phyloP scores from a whole-genome alignment of 2,888 invertebrate species.

The Atethmia centrago region DNA sequence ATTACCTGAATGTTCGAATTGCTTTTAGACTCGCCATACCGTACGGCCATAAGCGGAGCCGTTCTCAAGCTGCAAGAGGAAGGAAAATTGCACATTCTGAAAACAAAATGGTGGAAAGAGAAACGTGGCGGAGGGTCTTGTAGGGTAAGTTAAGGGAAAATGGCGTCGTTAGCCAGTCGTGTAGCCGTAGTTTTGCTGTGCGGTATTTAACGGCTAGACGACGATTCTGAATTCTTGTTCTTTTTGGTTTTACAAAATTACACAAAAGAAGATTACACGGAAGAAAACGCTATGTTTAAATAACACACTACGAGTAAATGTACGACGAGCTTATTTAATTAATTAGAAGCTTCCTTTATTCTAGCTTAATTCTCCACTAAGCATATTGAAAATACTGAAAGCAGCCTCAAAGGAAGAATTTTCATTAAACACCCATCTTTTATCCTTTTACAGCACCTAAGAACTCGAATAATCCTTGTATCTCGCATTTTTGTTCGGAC shows the following conservation, averaged over 20 bases:
- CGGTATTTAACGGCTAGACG: slow-evolving; percentile 33
- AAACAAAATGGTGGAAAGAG: slow-evolving; percentile 99
- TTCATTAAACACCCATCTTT: slow-evolving; percentile 60
- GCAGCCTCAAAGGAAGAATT: slow-evolving; percentile 58
- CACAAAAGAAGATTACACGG: not conserved
- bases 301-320: not conserved
- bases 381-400: slow-evolving; percentile 40
- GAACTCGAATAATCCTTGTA: slow-evolving; percentile 57
- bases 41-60: slow-evolving; percentile 98
- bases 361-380: slow-evolving; percentile 18
- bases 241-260: not conserved
- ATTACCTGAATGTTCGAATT: slow-evolving; percentile 39
- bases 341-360: slow-evolving; percentile 25
- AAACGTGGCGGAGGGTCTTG: slow-evolving; percentile 97
- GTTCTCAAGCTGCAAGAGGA: slow-evolving; percentile 99
- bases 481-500: slow-evolving; percentile 43
- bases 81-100: slow-evolving; percentile 97
- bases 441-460: slow-evolving; percentile 48
- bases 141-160: slow-evolving; percentile 90
- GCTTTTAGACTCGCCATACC: slow-evolving; percentile 96
- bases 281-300: not conserved
- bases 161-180: slow-evolving; percentile 57
- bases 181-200: slow-evolving; percentile 26
- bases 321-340: slow-evolving; percentile 22
- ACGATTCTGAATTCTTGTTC: slow-evolving; percentile 11